Evolutionary conservation across 2,797 vertebrate genomes (phyloP).

Genomic region (Coluber constrictor): DNA sequence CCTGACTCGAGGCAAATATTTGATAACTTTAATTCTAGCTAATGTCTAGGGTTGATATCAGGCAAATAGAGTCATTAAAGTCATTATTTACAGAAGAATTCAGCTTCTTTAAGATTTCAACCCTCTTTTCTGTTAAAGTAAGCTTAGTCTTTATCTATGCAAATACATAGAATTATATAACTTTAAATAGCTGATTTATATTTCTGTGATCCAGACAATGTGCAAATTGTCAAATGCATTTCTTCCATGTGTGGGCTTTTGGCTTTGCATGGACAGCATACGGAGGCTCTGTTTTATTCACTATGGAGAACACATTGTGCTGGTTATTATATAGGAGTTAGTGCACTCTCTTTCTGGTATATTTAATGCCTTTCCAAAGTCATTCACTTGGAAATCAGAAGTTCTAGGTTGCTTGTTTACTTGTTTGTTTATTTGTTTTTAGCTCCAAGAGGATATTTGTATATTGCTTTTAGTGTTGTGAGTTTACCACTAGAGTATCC

Average conservation of each 20-base stretch:
- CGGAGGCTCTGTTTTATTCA: too few relatives aligned
- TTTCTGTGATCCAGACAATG: background rate
- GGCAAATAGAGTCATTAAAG: background rate
- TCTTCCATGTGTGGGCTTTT: background rate
- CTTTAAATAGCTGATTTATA: background rate
- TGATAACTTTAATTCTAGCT: background rate
- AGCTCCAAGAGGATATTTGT: background rate
- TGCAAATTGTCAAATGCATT: background rate
- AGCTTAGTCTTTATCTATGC: background rate
- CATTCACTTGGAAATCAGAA: background rate
- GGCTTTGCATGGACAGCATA: background rate
- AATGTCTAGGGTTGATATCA: background rate
- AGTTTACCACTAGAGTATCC: background rate
- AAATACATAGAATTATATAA: background rate
- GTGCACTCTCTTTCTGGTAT: background rate
- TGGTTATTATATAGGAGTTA: background rate
- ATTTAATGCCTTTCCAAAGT: background rate
- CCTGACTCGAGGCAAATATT: background rate
- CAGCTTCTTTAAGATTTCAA: background rate
- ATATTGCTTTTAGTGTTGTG: background rate
- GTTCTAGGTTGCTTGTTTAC: background rate
- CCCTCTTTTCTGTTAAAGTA: background rate
- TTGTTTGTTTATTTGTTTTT: background rate
- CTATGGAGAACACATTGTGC: background rate
- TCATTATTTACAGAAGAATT: background rate